Evolutionary conservation across 2,888 invertebrate genomes (phyloP).

Genomic region (Ectobius pallidus): DNA sequence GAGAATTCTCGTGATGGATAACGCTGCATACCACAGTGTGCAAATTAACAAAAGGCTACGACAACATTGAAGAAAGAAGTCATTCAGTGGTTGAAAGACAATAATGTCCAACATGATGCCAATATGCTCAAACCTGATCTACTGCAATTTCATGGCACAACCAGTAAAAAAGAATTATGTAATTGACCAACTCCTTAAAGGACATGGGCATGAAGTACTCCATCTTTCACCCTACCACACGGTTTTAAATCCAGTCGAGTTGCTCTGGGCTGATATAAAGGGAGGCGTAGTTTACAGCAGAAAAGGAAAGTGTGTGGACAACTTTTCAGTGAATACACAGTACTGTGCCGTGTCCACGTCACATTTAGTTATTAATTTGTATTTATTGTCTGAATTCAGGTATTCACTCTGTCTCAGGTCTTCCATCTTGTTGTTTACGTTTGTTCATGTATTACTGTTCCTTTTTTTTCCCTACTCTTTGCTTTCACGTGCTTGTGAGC

Average conservation of each 20-base stretch:
- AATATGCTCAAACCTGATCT: neutral
- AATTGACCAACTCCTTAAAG: neutral
- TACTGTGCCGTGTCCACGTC: no score
- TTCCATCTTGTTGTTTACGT: no score
- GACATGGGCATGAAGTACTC: slow-evolving; percentile 44
- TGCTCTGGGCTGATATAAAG: neutral
- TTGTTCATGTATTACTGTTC: no score
- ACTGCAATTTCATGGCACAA: neutral
- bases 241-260: slow-evolving; percentile 46
- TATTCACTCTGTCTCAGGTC: no score
- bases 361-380: no score
- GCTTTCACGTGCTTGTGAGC: no score
- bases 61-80: slow-evolving; percentile 39
- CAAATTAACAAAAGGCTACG: slow-evolving; percentile 36
- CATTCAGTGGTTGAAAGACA: slow-evolving; percentile 23
- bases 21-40: slow-evolving; percentile 44
- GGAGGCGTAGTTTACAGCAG: no score
- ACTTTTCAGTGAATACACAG: no score
- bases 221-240: slow-evolving; percentile 47
- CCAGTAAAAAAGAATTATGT: neutral
- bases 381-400: no score
- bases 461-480: no score
- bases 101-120: neutral
- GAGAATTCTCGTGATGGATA: slow-evolving; percentile 45
- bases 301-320: no score